Evolutionary conservation across 64 coral and sea anemone genomes (phyloP), one percentile per base, ranked within the genome.

Genomic region (Cladopsammia gracilis): DNA sequence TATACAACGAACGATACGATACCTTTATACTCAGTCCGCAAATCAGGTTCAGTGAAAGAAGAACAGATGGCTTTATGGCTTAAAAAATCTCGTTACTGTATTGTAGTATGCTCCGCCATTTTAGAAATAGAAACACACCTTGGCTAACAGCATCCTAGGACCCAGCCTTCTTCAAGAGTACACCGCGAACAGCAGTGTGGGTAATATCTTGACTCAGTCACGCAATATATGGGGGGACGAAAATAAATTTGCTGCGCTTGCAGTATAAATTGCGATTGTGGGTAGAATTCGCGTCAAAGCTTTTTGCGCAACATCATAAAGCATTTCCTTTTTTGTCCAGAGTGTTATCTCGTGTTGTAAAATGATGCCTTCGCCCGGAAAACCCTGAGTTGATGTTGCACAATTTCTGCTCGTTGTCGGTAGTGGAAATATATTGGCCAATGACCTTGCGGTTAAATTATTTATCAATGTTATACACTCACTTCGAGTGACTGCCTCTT

Each of bases 51-150:
- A 67, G 61, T 67, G 19, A 14, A 67, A n/a, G 80, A 67, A 65
- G 80, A 84, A 68, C 64, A 48, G 19, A 62, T 83, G 18, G 80
- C 61, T 84, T 84, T 84, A 67, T 22, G 45, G 62, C 80, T 67
- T 84, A 18, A 34, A 50, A 67, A 84, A 67, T 51, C 43, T 84
- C 62, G 61, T 84, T 68, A 84, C 62, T 84, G 80, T 44, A 51
- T 49, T 84, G 62, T 68, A 49, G 20, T 48, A 84, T 50, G 59
- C 80, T 84, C 80, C 80, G 80, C 80, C 80, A 68, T 84, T 67
- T 84, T 84, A 48, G 64, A 16, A 64, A 59, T 67, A n/a, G 80
- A 84, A 84, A 84, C 80, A 84, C 80, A 84, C 80, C 80, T 84
- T 84, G 62, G 80, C 61, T 45, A 67, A 64, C 18, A 67, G 8